Evolutionary conservation across 2,797 vertebrate genomes (phyloP), one percentile per base, ranked within the genome.

Genomic region (Pseudochromis fuscus): DNA sequence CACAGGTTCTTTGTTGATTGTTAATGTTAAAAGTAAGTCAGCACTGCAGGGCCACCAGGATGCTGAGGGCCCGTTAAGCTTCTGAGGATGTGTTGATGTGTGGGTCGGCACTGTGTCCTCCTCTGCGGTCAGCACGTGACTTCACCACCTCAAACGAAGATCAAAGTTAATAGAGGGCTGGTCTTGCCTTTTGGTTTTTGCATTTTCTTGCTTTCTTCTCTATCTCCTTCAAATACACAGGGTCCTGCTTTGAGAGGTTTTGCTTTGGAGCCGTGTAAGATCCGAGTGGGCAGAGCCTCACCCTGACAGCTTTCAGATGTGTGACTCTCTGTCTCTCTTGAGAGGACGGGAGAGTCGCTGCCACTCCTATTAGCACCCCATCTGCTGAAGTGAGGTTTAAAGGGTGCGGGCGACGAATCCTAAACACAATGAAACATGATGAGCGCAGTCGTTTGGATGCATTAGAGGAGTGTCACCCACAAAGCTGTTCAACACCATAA

Each of bases 121-220:
- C 68, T 78, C 60, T 62, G 45, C 49, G 53, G 52, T 31, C 70
- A 53, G 68, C 86, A 80, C 55, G 64, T 72, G 75, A 79, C 84
- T 78, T 84, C 68, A 77, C 77, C 71, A 67, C 81, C 87, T 77
- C 84, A 89, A 83, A 84, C 80, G 57, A 56, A 66, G 62, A 84
- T 90, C 81, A 76, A 77, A 80, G 69, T 81, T 64, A 79, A 84
- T 64, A 82, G 38, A 85, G 69, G 73, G 49, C 68, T 72, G 52
- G 51, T 30, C 18, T 81, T 75, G 55, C 55, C 19, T 30, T 57
- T 75, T 72, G 64, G 61, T 76, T 82, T 37, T 75, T 37, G 16
- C 10, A 19, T 23, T 73, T 60, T 44, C 48, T 45, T 55, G 19
- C 23, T 75, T 72, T 69, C 60, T 71, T 42, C 24, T 72, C 25